phyloP scores from a whole-genome alignment of 2,797 vertebrate species.

The Scarus forsteni region DNA sequence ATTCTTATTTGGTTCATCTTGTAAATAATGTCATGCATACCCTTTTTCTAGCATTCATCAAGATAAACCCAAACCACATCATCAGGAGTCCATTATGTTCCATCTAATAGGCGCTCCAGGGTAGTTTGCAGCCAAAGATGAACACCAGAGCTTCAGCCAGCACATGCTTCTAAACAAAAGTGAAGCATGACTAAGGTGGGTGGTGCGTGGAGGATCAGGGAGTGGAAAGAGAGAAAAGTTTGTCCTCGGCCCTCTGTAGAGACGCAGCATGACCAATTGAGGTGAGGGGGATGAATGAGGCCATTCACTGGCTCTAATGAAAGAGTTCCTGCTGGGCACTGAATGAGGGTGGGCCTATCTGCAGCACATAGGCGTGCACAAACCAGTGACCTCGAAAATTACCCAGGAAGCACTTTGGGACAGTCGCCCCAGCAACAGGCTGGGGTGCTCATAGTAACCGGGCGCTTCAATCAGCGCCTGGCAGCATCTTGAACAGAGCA shows the following conservation, averaged over 20 bases:
- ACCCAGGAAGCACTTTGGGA: constrained; percentile 87
- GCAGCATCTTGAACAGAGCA: constrained; percentile 79
- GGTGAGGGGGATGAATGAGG: constrained; percentile 85
- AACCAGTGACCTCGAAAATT: constrained; percentile 89
- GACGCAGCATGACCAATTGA: constrained; percentile 83
- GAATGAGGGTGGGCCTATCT: constrained; percentile 86
- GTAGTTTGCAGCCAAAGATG: constrained; percentile 49
- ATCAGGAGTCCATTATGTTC: constrained; percentile 24
- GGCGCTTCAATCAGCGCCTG: constrained; percentile 81
- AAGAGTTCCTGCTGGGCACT: constrained; percentile 83
- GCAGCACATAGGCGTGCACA: constrained; percentile 85
- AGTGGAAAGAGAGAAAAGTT: constrained; percentile 79
- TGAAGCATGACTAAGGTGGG: constrained; percentile 80
- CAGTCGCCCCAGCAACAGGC: constrained; percentile 85
- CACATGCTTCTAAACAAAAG: constrained; percentile 72
- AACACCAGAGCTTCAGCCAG: constrained; percentile 43
- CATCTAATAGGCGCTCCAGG: constrained; percentile 28
- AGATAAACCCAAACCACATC: constrained; percentile 27
- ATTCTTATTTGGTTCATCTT: constrained; percentile 1
- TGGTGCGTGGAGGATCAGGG: constrained; percentile 74
- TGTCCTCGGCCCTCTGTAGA: constrained; percentile 78
- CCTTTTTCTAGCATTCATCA: constrained; percentile 14
- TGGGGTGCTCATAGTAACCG: constrained; percentile 84
- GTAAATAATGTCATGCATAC: background rate
- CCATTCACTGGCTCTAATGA: constrained; percentile 84